These are phyloP conservation scores for Hemichromis elongatus DNA, from an alignment of 2,113 vertebrate genomes.

Conservation along the genomic window DNA sequence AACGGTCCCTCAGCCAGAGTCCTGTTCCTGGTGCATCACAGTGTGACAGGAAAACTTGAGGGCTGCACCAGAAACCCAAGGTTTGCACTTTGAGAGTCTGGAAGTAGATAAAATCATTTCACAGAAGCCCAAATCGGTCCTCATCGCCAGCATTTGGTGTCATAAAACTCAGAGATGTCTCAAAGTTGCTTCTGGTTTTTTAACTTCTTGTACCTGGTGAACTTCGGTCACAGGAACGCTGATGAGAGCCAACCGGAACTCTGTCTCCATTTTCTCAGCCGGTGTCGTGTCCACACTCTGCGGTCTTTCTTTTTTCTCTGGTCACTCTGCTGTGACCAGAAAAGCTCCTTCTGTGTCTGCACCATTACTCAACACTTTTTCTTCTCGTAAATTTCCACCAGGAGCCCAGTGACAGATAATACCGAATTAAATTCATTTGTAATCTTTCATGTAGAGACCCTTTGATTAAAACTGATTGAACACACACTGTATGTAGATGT, in stretches of 20 bases:
- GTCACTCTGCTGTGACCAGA: not conserved
- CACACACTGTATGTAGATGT: not conserved
- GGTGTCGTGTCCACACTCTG: not conserved
- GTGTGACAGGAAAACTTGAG: not conserved
- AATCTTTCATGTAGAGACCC: fast-evolving
- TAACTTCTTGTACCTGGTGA: fast-evolving
- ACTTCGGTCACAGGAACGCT: not conserved
- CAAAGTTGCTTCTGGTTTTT: not conserved
- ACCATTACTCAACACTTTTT: fast-evolving
- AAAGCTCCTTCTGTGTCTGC: not conserved
- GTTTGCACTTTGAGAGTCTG: not conserved
- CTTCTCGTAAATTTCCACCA: not conserved
- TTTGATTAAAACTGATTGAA: not conserved
- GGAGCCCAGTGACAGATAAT: not conserved
- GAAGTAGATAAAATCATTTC: fast-evolving
- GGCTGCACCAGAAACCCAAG: not conserved
- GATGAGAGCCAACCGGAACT: not conserved
- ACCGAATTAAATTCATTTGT: fast-evolving
- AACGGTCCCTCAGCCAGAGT: fast-evolving
- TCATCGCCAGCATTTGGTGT: not conserved
- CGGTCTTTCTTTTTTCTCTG: not conserved
- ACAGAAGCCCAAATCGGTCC: not conserved
- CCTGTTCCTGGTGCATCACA: not conserved
- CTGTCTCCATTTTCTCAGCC: not conserved
- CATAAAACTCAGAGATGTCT: not conserved